Conservation (phyloP, 2,888 invertebrate species). For the Lithodes maja region DNA sequence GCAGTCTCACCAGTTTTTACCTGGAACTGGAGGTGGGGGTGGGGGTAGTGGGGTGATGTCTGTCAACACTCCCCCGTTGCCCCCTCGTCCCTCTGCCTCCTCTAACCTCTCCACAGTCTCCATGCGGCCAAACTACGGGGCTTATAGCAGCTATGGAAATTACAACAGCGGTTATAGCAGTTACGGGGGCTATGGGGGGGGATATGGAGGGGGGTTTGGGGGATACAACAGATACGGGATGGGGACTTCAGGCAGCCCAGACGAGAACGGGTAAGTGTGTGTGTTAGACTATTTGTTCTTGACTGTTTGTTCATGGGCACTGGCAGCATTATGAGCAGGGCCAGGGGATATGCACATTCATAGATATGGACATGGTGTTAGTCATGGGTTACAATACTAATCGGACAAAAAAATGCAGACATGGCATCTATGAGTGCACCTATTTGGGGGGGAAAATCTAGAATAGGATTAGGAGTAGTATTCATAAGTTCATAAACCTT, state of each 20-base stretch:
- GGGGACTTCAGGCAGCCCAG: neutral
- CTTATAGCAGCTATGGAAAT: constrained; percentile 36
- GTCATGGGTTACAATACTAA: too few species aligned
- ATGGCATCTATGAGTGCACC: too few species aligned
- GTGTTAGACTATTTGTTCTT: too few species aligned
- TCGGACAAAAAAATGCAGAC: too few species aligned
- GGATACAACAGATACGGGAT: constrained; percentile 27
- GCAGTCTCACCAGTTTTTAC: neutral
- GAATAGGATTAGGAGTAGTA: too few species aligned
- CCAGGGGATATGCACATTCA: too few species aligned
- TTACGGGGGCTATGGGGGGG: constrained; percentile 13
- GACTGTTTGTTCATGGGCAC: too few species aligned
- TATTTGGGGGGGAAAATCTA: too few species aligned
- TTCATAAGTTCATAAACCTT: too few species aligned
- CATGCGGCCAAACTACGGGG: constrained; percentile 7
- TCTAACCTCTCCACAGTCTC: neutral
- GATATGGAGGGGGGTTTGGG: constrained; percentile 7
- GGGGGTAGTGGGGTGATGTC: neutral
- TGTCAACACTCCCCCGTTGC: constrained; percentile 22
- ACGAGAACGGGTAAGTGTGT: constrained; percentile 47
- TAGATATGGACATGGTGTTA: too few species aligned
- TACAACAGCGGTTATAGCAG: constrained; percentile 17
- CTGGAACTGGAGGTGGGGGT: constrained; percentile 35
- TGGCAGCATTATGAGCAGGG: too few species aligned
- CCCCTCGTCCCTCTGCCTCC: constrained; percentile 24